Conservation (phyloP, 2,888 invertebrate species). For the Dendrolimus pini region DNA sequence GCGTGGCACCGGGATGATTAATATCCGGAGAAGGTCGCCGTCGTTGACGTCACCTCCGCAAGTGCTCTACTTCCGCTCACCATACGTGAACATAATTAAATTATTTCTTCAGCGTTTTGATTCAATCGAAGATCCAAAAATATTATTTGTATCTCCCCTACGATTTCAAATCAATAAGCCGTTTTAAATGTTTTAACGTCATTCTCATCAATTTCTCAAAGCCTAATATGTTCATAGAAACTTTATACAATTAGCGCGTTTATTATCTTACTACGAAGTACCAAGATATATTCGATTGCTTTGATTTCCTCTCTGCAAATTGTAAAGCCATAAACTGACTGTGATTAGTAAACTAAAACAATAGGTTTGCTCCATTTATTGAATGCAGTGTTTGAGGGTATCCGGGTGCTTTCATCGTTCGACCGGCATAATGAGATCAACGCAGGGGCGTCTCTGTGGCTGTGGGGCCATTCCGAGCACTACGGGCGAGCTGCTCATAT, state of each 20-base stretch:
- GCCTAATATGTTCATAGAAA: too few relatives aligned
- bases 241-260: too few relatives aligned
- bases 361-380: slow-evolving; percentile 47
- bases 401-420: slow-evolving; percentile 47
- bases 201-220: too few relatives aligned
- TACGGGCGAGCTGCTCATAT: slow-evolving; percentile 22
- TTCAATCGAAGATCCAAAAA: neutral
- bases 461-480: slow-evolving; percentile 12
- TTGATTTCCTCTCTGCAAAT: neutral
- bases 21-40: slow-evolving; percentile 68
- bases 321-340: slow-evolving; percentile 11
- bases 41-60: slow-evolving; percentile 66
- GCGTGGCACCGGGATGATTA: slow-evolving; percentile 60
- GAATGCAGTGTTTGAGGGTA: slow-evolving; percentile 33
- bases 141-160: too few relatives aligned
- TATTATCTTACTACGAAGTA: too few relatives aligned
- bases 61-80: slow-evolving; percentile 56
- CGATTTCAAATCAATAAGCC: too few relatives aligned
- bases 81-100: slow-evolving; percentile 35
- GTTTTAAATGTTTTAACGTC: too few relatives aligned
- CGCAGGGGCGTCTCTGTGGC: slow-evolving; percentile 35
- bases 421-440: slow-evolving; percentile 48
- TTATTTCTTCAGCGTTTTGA: neutral
- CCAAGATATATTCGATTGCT: neutral
- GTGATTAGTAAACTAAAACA: slow-evolving; percentile 26